Evolutionary conservation across 2,113 vertebrate species (phyloP).

Genomic region (Platichthys flesus): DNA sequence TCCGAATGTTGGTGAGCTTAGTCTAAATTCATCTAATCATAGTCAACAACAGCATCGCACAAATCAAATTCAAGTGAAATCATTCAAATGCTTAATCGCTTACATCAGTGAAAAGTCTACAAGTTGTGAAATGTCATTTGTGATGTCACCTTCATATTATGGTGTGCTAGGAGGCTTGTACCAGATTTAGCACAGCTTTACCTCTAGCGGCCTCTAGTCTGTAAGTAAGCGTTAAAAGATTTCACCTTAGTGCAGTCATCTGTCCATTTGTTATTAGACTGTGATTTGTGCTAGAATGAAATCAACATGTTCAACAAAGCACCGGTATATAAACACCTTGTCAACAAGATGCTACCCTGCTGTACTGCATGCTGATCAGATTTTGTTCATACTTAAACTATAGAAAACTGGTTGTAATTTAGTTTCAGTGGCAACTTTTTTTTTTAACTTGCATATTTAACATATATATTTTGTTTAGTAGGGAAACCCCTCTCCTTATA

Average conservation of each 20-base stretch:
- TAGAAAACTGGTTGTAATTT: constrained; percentile 9
- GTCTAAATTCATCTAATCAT: background rate
- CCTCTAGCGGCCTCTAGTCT: background rate
- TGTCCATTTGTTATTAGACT: no score
- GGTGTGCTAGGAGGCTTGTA: background rate
- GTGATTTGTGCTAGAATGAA: no score
- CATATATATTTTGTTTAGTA: background rate
- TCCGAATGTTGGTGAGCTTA: background rate
- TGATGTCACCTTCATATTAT: background rate
- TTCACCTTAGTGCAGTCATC: background rate
- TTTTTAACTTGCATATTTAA: background rate
- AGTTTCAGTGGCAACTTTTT: constrained; percentile 5
- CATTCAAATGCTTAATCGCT: background rate
- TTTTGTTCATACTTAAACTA: no score
- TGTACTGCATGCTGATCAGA: background rate
- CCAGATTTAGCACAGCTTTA: background rate
- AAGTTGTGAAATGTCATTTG: background rate
- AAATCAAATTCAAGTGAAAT: background rate
- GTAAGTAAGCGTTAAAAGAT: background rate
- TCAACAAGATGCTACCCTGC: no score
- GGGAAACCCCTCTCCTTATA: constrained; percentile 43
- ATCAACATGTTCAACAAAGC: no score
- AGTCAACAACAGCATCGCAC: background rate
- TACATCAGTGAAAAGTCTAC: background rate
- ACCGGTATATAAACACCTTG: no score